These are phyloP conservation scores for Cariama cristata DNA, from an alignment of 2,113 vertebrate species.

Conservation along the genomic window DNA sequence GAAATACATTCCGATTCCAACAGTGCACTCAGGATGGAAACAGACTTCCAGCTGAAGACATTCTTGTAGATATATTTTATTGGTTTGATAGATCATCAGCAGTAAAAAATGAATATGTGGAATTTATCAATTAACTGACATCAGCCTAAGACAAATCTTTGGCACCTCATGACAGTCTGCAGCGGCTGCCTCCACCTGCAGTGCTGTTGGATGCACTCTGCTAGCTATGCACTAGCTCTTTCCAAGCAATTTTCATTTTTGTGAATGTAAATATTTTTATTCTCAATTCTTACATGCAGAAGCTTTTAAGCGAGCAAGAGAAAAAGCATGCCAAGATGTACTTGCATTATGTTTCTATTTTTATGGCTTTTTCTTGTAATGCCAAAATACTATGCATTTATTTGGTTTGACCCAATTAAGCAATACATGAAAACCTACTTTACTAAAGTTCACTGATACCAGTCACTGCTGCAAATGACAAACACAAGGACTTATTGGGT, in stretches of 20 bases:
- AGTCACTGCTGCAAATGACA: neutral
- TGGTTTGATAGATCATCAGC: constrained; percentile 4
- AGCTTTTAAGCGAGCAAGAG: neutral
- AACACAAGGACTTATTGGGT: neutral
- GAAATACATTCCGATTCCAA: constrained; percentile 48
- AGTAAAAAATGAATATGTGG: neutral
- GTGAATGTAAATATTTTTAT: constrained; percentile 1
- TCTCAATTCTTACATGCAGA: neutral
- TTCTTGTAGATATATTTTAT: constrained; percentile 3
- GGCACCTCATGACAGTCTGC: neutral
- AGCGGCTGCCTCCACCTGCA: neutral
- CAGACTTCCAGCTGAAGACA: neutral
- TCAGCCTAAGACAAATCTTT: constrained; percentile 22
- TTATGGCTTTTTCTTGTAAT: constrained; percentile 21
- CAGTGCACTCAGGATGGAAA: constrained; percentile 18
- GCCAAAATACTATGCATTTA: neutral
- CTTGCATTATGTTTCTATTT: neutral
- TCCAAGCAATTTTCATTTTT: neutral
- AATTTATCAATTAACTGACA: constrained; percentile 51
- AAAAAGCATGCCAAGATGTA: neutral
- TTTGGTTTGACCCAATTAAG: constrained; percentile 46
- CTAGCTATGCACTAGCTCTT: neutral
- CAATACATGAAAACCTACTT: constrained; percentile 36
- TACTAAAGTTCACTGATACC: constrained; percentile 27
- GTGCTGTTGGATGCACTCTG: neutral